Evolutionary conservation across 2,888 invertebrate genomes (phyloP).

Genomic region (Exocentrus adspersus): DNA sequence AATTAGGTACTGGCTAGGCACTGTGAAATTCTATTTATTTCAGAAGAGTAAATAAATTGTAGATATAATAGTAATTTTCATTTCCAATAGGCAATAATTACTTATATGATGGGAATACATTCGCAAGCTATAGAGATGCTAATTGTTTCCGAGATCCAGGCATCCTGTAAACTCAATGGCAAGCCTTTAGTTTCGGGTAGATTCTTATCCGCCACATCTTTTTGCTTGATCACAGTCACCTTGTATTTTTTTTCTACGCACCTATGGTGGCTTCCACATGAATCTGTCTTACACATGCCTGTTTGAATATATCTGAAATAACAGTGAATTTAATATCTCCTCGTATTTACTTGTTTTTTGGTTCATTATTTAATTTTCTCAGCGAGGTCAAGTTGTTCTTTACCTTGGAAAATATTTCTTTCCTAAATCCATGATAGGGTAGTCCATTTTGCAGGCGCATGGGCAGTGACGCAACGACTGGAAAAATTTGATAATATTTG

Average conservation of each 20-base stretch:
- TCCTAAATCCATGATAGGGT: constrained; percentile 52
- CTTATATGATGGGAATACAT: constrained; percentile 48
- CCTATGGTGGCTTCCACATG: constrained; percentile 51
- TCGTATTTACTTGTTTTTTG: too few species aligned
- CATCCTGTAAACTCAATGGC: constrained; percentile 52
- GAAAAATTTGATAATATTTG: background rate
- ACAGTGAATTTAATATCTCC: constrained; percentile 8
- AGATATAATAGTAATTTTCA: background rate
- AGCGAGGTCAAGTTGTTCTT: too few species aligned
- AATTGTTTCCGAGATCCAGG: constrained; percentile 56
- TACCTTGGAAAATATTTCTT: constrained; percentile 55
- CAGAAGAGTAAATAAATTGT: too few species aligned
- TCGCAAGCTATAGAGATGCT: constrained; percentile 61
- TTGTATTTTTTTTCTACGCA: constrained; percentile 56
- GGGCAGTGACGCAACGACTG: constrained; percentile 13
- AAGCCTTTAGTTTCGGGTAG: constrained; percentile 37
- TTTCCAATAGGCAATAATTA: background rate
- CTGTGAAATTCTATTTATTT: too few species aligned
- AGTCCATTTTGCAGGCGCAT: constrained; percentile 53
- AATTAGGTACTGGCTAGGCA: too few species aligned
- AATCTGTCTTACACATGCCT: constrained; percentile 54
- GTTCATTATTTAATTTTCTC: too few species aligned
- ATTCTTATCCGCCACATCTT: constrained; percentile 32
- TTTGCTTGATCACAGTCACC: constrained; percentile 55
- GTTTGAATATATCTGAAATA: constrained; percentile 52